A percentile compares a stretch with the other conserved stretches of the same genome.
phyloP scores from a whole-genome alignment of 2,797 vertebrate genomes.

The Galago senegalensis region DNA sequence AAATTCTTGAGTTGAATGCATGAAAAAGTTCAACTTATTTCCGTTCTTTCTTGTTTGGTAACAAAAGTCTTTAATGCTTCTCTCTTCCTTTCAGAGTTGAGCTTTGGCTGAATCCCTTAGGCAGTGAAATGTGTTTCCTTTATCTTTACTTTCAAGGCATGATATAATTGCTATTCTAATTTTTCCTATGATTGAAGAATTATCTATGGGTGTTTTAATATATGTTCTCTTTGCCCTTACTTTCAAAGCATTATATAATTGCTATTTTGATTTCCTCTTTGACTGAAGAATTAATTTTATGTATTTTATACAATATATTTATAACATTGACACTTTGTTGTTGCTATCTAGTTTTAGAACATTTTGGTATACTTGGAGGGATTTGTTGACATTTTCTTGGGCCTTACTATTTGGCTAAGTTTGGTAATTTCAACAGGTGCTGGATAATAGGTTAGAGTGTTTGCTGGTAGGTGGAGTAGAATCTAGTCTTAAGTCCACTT shows the following conservation, averaged over 20 bases:
- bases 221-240: constrained; percentile 49
- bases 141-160: constrained; percentile 58
- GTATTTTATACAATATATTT: not conserved
- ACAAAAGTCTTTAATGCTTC: constrained; percentile 36
- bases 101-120: constrained; percentile 19
- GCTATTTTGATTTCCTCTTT: constrained; percentile 49
- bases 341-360: constrained; percentile 43
- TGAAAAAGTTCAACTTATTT: constrained; percentile 21
- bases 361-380: constrained; percentile 10
- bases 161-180: constrained; percentile 50
- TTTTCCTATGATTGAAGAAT: constrained; percentile 47
- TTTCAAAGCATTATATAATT: constrained; percentile 61
- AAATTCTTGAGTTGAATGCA: constrained; percentile 27
- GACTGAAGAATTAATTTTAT: constrained; percentile 54
- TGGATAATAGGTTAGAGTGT: not conserved
- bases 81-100: constrained; percentile 24
- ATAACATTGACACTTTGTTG: not conserved
- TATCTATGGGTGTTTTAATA: constrained; percentile 61
- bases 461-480: not conserved
- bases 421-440: not conserved
- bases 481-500: not conserved
- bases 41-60: constrained; percentile 29
- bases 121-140: constrained; percentile 10
- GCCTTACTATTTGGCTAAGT: not conserved
- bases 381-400: constrained; percentile 48